Evolutionary conservation across 2,113 vertebrate genomes (phyloP).

Genomic region (Centropristis striata): DNA sequence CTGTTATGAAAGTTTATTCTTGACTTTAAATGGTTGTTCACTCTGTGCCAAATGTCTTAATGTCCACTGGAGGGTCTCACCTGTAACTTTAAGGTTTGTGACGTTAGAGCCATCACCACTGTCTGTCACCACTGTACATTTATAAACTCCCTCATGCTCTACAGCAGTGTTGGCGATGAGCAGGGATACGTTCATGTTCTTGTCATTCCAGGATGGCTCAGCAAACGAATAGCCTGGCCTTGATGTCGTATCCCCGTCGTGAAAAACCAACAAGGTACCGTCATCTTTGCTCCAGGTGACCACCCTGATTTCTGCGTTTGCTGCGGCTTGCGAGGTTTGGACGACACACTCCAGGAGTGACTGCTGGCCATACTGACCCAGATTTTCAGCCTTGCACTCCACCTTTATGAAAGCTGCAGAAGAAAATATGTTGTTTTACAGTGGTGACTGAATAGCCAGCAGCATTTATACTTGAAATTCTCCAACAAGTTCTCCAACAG

Average conservation of each 20-base stretch:
- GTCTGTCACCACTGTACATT: background rate
- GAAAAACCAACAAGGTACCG: rapidly evolving
- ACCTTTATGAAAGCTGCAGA: slow-evolving; percentile 37
- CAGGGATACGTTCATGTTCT: slow-evolving; percentile 69
- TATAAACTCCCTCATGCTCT: slow-evolving; percentile 45
- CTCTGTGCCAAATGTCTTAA: background rate
- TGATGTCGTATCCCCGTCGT: rapidly evolving
- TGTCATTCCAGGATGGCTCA: background rate
- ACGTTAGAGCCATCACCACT: rapidly evolving
- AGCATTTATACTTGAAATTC: background rate
- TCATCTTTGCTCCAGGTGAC: slow-evolving; percentile 50
- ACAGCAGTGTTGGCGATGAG: slow-evolving; percentile 58
- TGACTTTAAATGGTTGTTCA: background rate
- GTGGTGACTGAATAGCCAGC: rapidly evolving
- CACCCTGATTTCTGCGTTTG: rapidly evolving
- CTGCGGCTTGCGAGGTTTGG: rapidly evolving
- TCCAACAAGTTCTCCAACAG: too few species aligned
- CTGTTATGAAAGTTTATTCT: background rate
- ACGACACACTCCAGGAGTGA: slow-evolving; percentile 55
- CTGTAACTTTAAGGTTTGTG: slow-evolving; percentile 51
- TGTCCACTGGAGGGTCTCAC: slow-evolving; percentile 57
- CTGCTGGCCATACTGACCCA: slow-evolving; percentile 21
- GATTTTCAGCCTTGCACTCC: background rate
- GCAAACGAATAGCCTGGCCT: slow-evolving; percentile 31
- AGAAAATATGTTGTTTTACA: background rate